Evolutionary conservation across 2,797 vertebrate species (phyloP).

Genomic region (Leucoraja ocellata): DNA sequence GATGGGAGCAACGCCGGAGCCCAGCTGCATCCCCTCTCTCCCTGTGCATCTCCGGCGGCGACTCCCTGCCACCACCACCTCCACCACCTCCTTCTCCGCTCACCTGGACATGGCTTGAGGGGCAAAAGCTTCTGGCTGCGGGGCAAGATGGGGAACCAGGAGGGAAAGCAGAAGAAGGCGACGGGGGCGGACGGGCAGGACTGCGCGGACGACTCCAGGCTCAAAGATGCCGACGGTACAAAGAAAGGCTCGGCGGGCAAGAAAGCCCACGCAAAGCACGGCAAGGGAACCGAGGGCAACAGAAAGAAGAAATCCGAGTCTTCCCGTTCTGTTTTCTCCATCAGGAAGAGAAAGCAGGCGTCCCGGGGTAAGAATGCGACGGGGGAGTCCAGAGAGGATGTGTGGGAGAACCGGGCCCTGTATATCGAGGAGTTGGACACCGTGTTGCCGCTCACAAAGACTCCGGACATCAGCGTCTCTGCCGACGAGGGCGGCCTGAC

Average conservation of each 20-base stretch:
- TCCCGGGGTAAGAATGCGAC: conserved; percentile 68
- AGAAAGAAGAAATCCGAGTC: conserved; percentile 82
- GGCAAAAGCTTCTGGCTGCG: conserved; percentile 53
- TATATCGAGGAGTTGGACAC: conserved; percentile 73
- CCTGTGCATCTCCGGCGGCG: no score
- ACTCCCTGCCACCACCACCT: no score
- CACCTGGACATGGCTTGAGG: conserved; percentile 65
- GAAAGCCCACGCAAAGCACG: conserved; percentile 68
- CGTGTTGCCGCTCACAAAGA: conserved; percentile 68
- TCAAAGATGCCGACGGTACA: conserved; percentile 66
- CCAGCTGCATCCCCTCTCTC: conserved; percentile 40
- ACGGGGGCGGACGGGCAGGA: conserved; percentile 71
- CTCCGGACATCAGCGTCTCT: conserved; percentile 75
- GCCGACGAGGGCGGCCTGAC: conserved; percentile 73
- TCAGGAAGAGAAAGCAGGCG: conserved; percentile 80
- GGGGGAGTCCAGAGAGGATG: conserved; percentile 76
- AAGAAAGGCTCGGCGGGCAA: conserved; percentile 74
- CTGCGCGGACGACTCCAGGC: conserved; percentile 69
- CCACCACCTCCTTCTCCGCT: no score
- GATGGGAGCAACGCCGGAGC: conserved; percentile 55
- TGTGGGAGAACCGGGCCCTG: conserved; percentile 61
- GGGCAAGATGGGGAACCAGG: conserved; percentile 88
- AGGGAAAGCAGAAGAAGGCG: conserved; percentile 80
- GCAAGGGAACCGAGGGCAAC: conserved; percentile 66
- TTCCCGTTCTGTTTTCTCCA: conserved; percentile 80